Base-by-base conservation (phyloP, 2,113 vertebrate species). In the Holacanthus passer region DNA sequence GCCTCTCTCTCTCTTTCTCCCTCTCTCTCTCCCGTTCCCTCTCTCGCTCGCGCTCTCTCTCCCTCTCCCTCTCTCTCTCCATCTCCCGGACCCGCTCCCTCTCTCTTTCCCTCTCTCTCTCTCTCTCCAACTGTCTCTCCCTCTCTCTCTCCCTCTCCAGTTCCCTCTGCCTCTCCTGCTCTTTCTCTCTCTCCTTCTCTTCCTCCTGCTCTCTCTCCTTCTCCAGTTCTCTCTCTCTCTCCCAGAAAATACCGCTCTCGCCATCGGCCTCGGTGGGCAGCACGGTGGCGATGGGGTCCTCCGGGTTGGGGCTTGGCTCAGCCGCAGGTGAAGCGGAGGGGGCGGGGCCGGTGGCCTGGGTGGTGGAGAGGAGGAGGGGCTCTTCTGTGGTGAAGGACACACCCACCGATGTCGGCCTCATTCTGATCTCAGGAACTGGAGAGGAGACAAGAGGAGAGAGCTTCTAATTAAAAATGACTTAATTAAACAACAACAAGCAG, bases 271-370 rank as follows among this genome's bases (percentile, higher is more conserved):
- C 92, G 0, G 91, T 90, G 60, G 92, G 86, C 58, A 81, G 47
- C 10, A 81, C 85, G 71, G 88, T 76, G 85, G 62, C 13, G 10
- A 72, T 53, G 31, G 90, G 70, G 9, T 92, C 88, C 37, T 91
- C 90, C 0, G 93, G 92, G 81, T 70, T 87, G 39, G 93, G 85
- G 76, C 94, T 95, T 47, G 95, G 95, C 85, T 96, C 95, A 0
- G 93, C 95, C 1, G 94, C 95, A 0, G 95, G 95, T 13, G 92
- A 89, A 60, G 95, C 95, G 0, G 95, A 95, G 52, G 95, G 95
- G 71, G 95, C 95, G 1, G 93, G 94, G 79, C 94, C 88, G 0
- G 94, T 95, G 77, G 95, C 95, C 87, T 95, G 95, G 53, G 95
- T 95, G 66, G 95, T 96, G 74, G 95, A 95, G 53, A 93, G 88